Evolutionary conservation across 2,888 invertebrate species (phyloP).

Genomic region (Lasioglossum marginatum): DNA sequence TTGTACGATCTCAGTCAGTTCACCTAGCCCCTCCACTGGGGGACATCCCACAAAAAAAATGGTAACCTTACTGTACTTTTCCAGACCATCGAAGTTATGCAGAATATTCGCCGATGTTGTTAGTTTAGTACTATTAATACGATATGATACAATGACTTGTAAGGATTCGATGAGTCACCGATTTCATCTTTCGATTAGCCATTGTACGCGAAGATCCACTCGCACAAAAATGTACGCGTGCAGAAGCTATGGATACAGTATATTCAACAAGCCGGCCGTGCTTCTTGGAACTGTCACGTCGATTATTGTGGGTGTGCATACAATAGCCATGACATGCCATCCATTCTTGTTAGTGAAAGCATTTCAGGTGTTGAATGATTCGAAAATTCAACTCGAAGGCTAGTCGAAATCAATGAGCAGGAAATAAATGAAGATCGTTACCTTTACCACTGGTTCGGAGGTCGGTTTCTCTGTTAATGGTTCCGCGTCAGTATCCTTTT

Average conservation of each 20-base stretch:
- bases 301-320: slow-evolving; percentile 12
- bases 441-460: slow-evolving; percentile 22
- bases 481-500: not conserved
- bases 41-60: no score
- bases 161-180: slow-evolving; percentile 49
- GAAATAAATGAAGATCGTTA: slow-evolving; percentile 16
- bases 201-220: slow-evolving; percentile 23
- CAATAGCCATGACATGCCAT: slow-evolving; percentile 50
- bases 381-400: slow-evolving; percentile 8
- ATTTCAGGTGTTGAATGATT: slow-evolving; percentile 41
- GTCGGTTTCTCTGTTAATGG: not conserved
- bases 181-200: slow-evolving; percentile 47
- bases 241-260: slow-evolving; percentile 27
- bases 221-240: slow-evolving; percentile 23
- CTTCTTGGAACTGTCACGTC: slow-evolving; percentile 33
- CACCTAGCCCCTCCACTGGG: no score
- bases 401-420: not conserved
- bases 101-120: not conserved
- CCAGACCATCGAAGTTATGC: not conserved
- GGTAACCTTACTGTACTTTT: no score
- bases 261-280: slow-evolving; percentile 31
- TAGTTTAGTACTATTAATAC: slow-evolving; percentile 32
- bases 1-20: no score
- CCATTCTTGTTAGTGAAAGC: slow-evolving; percentile 55
- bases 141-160: slow-evolving; percentile 25